Conservation (phyloP, 2,797 vertebrate species). For the Megalops cyprinoides region DNA sequence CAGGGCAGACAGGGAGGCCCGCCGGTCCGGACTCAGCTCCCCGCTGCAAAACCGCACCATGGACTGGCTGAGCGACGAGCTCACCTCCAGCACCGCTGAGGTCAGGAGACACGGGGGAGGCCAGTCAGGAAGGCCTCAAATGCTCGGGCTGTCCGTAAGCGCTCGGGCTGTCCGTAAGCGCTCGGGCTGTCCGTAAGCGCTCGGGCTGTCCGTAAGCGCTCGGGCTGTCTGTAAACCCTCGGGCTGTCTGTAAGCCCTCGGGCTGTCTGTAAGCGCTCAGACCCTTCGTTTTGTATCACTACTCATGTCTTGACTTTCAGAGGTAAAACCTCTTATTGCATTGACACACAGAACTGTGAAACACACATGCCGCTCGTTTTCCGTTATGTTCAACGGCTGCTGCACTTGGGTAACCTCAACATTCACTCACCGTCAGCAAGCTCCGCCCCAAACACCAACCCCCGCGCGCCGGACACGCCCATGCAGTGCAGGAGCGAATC, state of each 20-base stretch:
- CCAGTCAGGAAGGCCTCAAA: background rate
- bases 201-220: too few relatives aligned
- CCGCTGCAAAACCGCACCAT: conserved; percentile 83
- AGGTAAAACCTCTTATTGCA: background rate
- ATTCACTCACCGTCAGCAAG: conserved; percentile 76
- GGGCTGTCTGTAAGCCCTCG: too few relatives aligned
- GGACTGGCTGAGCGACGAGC: conserved; percentile 74
- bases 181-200: too few relatives aligned
- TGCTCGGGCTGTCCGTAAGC: too few relatives aligned
- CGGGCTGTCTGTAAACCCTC: too few relatives aligned
- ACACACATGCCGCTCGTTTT: background rate
- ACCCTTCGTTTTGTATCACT: too few relatives aligned
- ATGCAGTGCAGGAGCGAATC: conserved; percentile 79
- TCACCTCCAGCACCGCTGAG: conserved; percentile 82
- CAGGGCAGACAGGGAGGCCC: conserved; percentile 66
- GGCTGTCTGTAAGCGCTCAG: too few relatives aligned
- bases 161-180: too few relatives aligned
- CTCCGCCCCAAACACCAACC: conserved; percentile 82
- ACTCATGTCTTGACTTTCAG: too few relatives aligned
- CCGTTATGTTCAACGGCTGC: too few relatives aligned
- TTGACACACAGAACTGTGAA: background rate
- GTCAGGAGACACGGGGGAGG: background rate
- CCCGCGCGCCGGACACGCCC: conserved; percentile 70
- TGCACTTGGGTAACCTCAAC: background rate
- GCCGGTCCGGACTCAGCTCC: conserved; percentile 62